Conservation (phyloP, 2,797 vertebrate genomes). For the Periparus ater region DNA sequence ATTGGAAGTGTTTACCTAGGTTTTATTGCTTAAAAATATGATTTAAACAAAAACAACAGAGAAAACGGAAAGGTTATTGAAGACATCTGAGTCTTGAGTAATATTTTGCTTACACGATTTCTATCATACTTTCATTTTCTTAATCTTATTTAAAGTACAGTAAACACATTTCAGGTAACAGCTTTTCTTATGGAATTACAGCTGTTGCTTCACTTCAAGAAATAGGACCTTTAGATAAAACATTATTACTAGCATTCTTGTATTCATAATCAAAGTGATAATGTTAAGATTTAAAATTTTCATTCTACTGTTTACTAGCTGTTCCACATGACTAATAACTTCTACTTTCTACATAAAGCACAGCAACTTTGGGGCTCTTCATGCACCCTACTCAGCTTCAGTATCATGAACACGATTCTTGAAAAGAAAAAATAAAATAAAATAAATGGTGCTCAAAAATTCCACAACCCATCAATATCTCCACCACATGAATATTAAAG, state of each 20-base stretch:
- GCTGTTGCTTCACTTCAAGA: neutral
- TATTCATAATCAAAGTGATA: neutral
- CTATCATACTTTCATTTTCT: neutral
- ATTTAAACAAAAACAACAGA: neutral
- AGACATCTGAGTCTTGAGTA: neutral
- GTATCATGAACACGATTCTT: neutral
- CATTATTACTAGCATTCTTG: neutral
- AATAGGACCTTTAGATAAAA: neutral
- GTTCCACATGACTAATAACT: neutral
- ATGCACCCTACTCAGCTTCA: neutral
- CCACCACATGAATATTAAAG: neutral
- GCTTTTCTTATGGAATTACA: neutral
- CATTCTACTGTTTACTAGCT: neutral
- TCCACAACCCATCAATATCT: neutral
- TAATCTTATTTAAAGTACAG: neutral
- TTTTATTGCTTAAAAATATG: neutral
- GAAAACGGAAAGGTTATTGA: neutral
- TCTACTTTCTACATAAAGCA: neutral
- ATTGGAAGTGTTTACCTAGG: neutral
- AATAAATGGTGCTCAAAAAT: neutral
- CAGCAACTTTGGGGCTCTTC: neutral
- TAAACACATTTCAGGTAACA: neutral
- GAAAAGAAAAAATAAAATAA: neutral
- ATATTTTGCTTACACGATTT: neutral
- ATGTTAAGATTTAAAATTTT: neutral